Conservation (phyloP, 2,113 vertebrate genomes). For the Rhizomys pruinosus region DNA sequence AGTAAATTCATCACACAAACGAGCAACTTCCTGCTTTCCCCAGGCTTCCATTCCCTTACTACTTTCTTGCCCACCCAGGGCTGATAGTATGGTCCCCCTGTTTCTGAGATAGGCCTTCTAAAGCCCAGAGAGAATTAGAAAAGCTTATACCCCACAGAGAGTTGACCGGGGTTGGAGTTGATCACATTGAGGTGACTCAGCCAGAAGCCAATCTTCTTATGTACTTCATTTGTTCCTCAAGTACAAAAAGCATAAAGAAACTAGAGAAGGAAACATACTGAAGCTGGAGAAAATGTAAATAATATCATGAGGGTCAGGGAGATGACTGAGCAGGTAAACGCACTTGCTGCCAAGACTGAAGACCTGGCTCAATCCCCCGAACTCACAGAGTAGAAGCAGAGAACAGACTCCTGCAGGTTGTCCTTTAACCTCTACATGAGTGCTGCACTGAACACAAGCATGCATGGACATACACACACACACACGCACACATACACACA, state of each 20-base stretch:
- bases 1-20: conserved; percentile 36
- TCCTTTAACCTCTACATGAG: neutral
- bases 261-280: neutral
- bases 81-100: neutral
- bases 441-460: too few species aligned
- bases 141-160: neutral
- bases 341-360: conserved; percentile 43
- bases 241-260: neutral
- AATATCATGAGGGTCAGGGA: neutral
- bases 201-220: neutral
- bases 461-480: neutral
- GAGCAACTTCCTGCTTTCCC: conserved; percentile 16
- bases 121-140: conserved; percentile 40
- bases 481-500: neutral
- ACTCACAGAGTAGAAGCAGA: neutral
- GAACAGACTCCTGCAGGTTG: neutral
- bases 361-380: neutral
- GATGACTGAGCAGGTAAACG: too few species aligned
- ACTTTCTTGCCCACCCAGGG: neutral
- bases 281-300: conserved; percentile 25
- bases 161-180: neutral
- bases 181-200: neutral
- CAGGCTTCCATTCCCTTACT: neutral
- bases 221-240: conserved; percentile 1
- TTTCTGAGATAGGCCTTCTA: conserved; percentile 34